Evolutionary conservation across 1,140 invertebrate species (phyloP).

Genomic region (Zaprionus inermis): DNA sequence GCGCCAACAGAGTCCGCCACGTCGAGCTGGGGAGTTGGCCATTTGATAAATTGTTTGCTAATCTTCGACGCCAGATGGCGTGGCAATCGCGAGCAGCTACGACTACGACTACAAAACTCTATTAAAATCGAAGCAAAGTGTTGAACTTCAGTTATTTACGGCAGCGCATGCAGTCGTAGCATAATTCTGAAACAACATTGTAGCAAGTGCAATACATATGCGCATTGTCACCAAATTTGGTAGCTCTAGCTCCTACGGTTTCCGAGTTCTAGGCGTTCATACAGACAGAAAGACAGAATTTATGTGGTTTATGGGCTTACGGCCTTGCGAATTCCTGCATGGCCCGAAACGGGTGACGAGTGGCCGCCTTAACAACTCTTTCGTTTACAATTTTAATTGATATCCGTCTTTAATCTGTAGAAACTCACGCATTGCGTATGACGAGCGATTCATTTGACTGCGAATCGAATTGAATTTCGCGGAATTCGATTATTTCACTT

Average conservation of each 20-base stretch:
- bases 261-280: too few relatives aligned
- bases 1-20: conserved; percentile 14
- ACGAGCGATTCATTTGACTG: background rate
- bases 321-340: too few relatives aligned
- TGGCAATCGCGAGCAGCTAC: conserved; percentile 2
- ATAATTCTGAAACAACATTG: too few relatives aligned
- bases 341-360: too few relatives aligned
- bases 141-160: too few relatives aligned
- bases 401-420: background rate
- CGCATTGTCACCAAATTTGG: too few relatives aligned
- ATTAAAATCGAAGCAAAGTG: background rate
- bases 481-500: conserved; percentile 8
- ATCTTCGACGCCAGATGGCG: conserved; percentile 36
- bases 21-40: conserved; percentile 2
- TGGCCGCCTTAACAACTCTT: conserved; percentile 1
- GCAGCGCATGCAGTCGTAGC: too few relatives aligned
- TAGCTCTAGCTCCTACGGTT: too few relatives aligned
- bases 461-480: background rate
- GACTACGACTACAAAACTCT: background rate
- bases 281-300: too few relatives aligned
- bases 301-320: too few relatives aligned
- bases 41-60: conserved; percentile 52
- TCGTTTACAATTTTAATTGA: background rate
- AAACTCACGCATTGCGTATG: background rate
- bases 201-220: too few relatives aligned